Conservation (phyloP, 2,888 invertebrate species). For the Drosophila paranaensis region DNA sequence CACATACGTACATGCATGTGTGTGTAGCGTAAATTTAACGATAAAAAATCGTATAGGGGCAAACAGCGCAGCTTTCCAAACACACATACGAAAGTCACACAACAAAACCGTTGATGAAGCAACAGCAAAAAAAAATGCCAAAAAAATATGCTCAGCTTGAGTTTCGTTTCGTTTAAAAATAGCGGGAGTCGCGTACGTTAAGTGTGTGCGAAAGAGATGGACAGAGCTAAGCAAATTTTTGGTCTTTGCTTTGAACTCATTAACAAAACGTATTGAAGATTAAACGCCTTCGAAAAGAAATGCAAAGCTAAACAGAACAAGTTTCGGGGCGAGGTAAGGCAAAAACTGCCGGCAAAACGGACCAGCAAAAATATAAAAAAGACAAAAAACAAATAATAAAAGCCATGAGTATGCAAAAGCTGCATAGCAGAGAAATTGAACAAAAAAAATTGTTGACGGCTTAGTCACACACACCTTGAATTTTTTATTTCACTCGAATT, state of each 20-base stretch:
- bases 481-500: slow-evolving; percentile 49
- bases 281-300: slow-evolving; percentile 55
- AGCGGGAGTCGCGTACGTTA: slow-evolving; percentile 64
- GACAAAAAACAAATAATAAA: slow-evolving; percentile 48
- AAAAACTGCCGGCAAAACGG: slow-evolving; percentile 63
- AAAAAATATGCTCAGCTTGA: slow-evolving; percentile 57
- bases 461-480: slow-evolving; percentile 81
- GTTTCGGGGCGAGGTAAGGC: slow-evolving; percentile 32
- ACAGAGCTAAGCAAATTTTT: slow-evolving; percentile 38
- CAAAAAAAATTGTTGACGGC: slow-evolving; percentile 65
- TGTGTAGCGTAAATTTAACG: slow-evolving; percentile 45
- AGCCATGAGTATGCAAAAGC: slow-evolving; percentile 67
- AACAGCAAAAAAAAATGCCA: slow-evolving; percentile 51
- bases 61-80: slow-evolving; percentile 72
- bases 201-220: slow-evolving; percentile 39
- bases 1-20: slow-evolving; percentile 8
- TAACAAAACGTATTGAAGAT: slow-evolving; percentile 75
- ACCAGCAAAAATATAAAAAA: slow-evolving; percentile 32
- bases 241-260: slow-evolving; percentile 68
- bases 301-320: slow-evolving; percentile 53
- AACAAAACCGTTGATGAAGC: slow-evolving; percentile 71
- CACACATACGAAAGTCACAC: slow-evolving; percentile 62
- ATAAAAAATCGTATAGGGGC: slow-evolving; percentile 73
- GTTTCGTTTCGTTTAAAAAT: slow-evolving; percentile 67
- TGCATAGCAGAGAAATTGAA: slow-evolving; percentile 51